Evolutionary conservation across 2,113 vertebrate species (phyloP).

Genomic region (Micronisus gabar): DNA sequence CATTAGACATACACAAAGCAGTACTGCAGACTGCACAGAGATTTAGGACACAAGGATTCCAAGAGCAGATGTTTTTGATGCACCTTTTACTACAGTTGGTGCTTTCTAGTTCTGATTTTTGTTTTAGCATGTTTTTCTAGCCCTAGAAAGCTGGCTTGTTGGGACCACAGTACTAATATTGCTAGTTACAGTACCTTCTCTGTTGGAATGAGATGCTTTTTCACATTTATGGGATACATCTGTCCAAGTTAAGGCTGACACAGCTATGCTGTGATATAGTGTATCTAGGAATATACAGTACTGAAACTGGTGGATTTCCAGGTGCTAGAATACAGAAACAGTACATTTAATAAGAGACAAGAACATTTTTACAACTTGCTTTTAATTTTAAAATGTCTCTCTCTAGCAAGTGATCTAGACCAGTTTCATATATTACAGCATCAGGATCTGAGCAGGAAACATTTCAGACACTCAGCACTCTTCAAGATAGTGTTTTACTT

Average conservation of each 20-base stretch:
- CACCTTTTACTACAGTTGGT: background rate
- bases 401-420: background rate
- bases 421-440: background rate
- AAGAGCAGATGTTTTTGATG: background rate
- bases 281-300: background rate
- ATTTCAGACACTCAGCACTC: background rate
- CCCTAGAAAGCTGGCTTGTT: background rate
- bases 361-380: background rate
- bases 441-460: background rate
- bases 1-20: background rate
- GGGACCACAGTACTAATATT: background rate
- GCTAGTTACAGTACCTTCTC: background rate
- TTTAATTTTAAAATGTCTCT: background rate
- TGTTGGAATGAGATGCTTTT: background rate
- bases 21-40: background rate
- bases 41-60: background rate
- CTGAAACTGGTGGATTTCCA: background rate
- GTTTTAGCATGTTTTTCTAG: background rate
- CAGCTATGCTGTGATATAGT: background rate
- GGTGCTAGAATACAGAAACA: background rate
- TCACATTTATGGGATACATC: slow-evolving; percentile 38
- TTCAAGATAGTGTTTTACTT: background rate
- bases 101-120: background rate
- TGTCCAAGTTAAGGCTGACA: background rate
- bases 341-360: background rate